These are phyloP conservation scores for Hypomecis atomaria DNA, from an alignment of 2,888 invertebrate genomes.

Conservation along the genomic window DNA sequence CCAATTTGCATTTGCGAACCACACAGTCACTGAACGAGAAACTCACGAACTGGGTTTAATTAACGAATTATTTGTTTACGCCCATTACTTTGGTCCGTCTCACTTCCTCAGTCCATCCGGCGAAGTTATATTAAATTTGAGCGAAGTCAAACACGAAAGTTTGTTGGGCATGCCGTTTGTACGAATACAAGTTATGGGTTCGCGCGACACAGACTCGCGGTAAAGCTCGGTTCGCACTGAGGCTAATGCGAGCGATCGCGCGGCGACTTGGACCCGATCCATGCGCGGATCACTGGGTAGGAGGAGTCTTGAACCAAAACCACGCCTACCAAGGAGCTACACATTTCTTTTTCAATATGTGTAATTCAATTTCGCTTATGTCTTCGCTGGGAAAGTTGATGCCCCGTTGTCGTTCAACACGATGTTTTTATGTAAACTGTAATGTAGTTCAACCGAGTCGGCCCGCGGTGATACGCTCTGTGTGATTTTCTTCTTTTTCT, in stretches of 20 bases:
- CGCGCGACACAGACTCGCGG: conserved; percentile 61
- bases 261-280: conserved; percentile 68
- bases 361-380: conserved; percentile 85
- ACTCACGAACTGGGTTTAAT: conserved; percentile 58
- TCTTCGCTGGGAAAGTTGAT: conserved; percentile 85
- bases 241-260: conserved; percentile 54
- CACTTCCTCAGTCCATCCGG: conserved; percentile 55
- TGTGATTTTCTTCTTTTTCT: conserved; percentile 75
- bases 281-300: conserved; percentile 78
- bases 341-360: conserved; percentile 85
- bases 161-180: conserved; percentile 49
- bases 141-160: conserved; percentile 63
- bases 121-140: conserved; percentile 61
- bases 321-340: conserved; percentile 84
- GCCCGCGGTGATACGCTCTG: conserved; percentile 71
- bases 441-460: conserved; percentile 83
- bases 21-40: conserved; percentile 68
- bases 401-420: conserved; percentile 84
- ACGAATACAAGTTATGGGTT: conserved; percentile 63
- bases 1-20: conserved; percentile 53
- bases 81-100: conserved; percentile 52
- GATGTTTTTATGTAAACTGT: conserved; percentile 85
- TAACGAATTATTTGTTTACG: conserved; percentile 56
- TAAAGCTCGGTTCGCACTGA: conserved; percentile 65
- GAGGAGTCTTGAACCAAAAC: conserved; percentile 77